Percentiles rank a stretch among this genome's conserved stretches.
These are phyloP conservation scores for Anastatus disparis DNA, from an alignment of 1,140 invertebrate genomes.

Conservation along the genomic window DNA sequence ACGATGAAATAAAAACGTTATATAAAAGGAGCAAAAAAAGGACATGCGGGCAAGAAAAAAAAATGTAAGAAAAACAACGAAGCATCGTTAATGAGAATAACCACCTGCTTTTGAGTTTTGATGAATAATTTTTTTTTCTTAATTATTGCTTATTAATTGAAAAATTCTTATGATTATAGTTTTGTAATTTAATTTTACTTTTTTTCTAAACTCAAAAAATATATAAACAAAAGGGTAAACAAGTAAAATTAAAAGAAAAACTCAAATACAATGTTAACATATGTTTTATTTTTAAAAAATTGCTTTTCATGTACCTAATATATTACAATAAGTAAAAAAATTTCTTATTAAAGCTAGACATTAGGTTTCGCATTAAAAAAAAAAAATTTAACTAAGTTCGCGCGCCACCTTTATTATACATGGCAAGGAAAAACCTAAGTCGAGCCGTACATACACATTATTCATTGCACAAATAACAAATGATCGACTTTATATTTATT, in stretches of 20 bases:
- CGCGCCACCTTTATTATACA: slow-evolving; percentile 12
- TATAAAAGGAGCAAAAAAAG: slow-evolving; percentile 34
- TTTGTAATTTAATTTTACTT: no score
- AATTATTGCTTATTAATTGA: no score
- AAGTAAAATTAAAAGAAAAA: slow-evolving; percentile 14
- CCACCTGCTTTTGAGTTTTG: background rate
- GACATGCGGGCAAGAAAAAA: slow-evolving; percentile 52
- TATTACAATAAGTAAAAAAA: slow-evolving; percentile 60
- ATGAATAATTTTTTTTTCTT: no score
- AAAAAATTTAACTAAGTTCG: slow-evolving; percentile 33
- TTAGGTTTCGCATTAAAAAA: slow-evolving; percentile 31
- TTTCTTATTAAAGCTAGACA: slow-evolving; percentile 33
- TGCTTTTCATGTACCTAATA: slow-evolving; percentile 50
- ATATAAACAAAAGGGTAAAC: slow-evolving; percentile 1
- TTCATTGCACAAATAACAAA: slow-evolving; percentile 41
- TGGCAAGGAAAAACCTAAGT: slow-evolving; percentile 35
- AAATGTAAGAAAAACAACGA: slow-evolving; percentile 24
- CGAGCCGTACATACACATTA: slow-evolving; percentile 14
- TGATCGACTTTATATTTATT: background rate
- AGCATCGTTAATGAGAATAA: slow-evolving; percentile 7
- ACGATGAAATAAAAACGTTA: slow-evolving; percentile 53
- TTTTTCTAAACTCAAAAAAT: no score
- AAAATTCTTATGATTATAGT: no score
- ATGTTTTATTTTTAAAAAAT: slow-evolving; percentile 55
- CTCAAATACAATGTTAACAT: slow-evolving; percentile 47